phyloP scores from a whole-genome alignment of 1,140 invertebrate genomes.

The Bombus vancouverensis region DNA sequence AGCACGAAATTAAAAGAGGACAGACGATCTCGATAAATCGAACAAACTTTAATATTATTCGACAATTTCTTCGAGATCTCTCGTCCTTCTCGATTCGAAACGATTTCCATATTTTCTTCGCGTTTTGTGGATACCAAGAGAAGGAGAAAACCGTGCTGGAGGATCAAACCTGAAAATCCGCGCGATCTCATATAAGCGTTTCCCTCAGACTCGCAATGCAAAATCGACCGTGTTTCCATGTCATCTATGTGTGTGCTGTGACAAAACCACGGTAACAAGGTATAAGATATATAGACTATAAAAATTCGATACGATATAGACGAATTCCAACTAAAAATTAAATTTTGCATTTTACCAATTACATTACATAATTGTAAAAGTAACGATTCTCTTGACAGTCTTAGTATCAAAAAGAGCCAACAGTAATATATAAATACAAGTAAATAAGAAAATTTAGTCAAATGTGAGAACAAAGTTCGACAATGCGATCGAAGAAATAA shows the following conservation, averaged over 20 bases:
- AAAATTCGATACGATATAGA: not conserved
- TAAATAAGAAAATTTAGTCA: not conserved
- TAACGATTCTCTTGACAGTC: not conserved
- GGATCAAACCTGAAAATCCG: constrained; percentile 20
- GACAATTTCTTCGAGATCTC: constrained; percentile 4
- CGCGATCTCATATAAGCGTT: constrained; percentile 18
- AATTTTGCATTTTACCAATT: too few relatives aligned
- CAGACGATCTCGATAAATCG: not conserved
- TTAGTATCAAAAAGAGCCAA: too few relatives aligned
- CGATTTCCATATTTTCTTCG: constrained; percentile 13
- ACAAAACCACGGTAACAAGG: not conserved
- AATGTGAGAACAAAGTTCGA: not conserved
- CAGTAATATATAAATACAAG: too few relatives aligned
- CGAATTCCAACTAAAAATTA: not conserved
- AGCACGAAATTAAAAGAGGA: constrained; percentile 12
- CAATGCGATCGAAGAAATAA: not conserved
- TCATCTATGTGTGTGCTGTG: not conserved
- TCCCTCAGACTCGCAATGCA: not conserved
- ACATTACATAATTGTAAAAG: too few relatives aligned
- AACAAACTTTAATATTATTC: constrained; percentile 14
- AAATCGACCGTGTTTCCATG: not conserved
- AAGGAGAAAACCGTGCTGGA: not conserved
- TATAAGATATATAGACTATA: not conserved
- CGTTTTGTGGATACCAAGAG: not conserved
- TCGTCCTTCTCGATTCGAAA: not conserved